Base-by-base conservation (phyloP, 2,888 invertebrate genomes). In the Proisotoma minuta region DNA sequence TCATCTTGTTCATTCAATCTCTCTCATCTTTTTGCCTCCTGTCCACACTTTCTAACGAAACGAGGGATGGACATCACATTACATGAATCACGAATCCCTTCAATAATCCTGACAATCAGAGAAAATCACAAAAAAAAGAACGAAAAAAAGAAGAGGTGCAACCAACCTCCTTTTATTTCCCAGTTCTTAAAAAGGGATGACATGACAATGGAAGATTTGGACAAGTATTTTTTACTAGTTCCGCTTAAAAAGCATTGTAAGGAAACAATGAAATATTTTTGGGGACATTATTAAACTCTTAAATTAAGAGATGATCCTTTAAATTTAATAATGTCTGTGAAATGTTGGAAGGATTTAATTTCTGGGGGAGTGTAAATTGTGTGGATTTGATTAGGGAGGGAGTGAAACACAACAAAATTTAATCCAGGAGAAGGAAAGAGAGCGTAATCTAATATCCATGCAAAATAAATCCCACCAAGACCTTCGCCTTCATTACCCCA, bases 401-500 rank as follows among this genome's bases (percentile, higher is more conserved):
- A n/a, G 5, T 3, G 4, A 15, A 15, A 15, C n/a, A 49, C 18
- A 49, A 27, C 51, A 51, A 51, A 51, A 51, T 51, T 27, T 51
- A 51, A 51, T 51, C 51, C 51, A 26, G 51, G 26, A 51, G 34
- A 34, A 43, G 18, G 43, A 43, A 43, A 43, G 18, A 43, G 18
- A 43, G 43, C n/a, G 43, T 5, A 43, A 43, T n/a, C 43, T 5
- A 20, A 43, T 4, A 34, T 8, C 8, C 8, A 34, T 8, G 15
- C 22, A 18, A 49, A 22, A 24, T 49, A 51, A 51, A 51, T 51
- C 51, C 51, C 24, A 51, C 28, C 51, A 26, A 15, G 18, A 43
- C 5, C 18, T 4, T 27, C n/a, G n/a, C 51, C 51, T 51, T 51
- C 51, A 51, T 51, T 51, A 51, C 26, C 51, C 51, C 28, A 51